Evolutionary conservation across 2,888 invertebrate species (phyloP), one percentile per base, ranked within the genome.

Genomic region (Dromius quadrimaculatus): DNA sequence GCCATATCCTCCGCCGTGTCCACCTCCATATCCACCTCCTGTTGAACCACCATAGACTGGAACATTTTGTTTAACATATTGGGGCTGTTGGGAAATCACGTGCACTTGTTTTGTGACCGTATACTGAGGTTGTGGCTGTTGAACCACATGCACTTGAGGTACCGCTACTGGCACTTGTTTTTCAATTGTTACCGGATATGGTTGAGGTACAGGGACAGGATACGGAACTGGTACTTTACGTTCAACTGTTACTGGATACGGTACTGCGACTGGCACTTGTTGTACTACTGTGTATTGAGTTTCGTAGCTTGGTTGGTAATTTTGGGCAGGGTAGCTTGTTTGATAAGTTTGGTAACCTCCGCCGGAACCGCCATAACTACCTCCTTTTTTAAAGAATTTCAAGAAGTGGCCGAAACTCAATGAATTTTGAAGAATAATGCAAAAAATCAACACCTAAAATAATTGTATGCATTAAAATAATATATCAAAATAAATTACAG

Each of bases 91-190:
- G 50, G 73, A 13, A 70, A 50, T 17, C 1, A 54, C 50, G 13
- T 59, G 71, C 5, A 64, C 54, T 13, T 57, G 65, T 11, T 59
- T 36, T 1, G 71, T 59, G 8, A 65, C 57, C 19, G 65, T 47
- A 34, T 50, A 23, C 1, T 47, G 50, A 13, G 47, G 65, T 50
- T 57, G 9, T 4, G 50, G 38, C 32, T 69, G 36, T 19, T 28
- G 59, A 15, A 72, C 50, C 59, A 71, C 68, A 6, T 69, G 62
- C 15, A 68, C 64, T 23, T 71, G 59, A n/a, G 71, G 69, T 17
- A 66, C 54, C 15, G 73, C 68, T 59, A 72, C 66, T 19, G 65
- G 66, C 11, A 72, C 65, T 15, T 38, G 71, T 41, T 54, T 72
- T 11, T 61, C 62, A 13, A 72, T 43, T 13, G 64, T 71, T 4